These are phyloP conservation scores for Felis chaus DNA, from an alignment of 2,113 vertebrate species.

Conservation along the genomic window DNA sequence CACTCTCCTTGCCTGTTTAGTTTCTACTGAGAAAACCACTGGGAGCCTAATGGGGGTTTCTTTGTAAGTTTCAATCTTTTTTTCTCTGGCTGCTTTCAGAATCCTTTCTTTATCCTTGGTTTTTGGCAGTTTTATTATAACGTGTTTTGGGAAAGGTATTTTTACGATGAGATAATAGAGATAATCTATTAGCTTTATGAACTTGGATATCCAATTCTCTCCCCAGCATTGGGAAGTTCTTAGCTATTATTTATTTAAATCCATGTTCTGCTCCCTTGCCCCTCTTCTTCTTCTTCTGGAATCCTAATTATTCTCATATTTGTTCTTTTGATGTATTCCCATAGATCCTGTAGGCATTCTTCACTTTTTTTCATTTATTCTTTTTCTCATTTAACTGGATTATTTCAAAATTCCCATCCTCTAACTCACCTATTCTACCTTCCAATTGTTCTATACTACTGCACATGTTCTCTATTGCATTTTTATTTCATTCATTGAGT, in stretches of 20 bases:
- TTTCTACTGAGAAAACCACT: not conserved
- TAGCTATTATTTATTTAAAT: not conserved
- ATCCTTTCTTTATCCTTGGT: not conserved
- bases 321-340: not conserved
- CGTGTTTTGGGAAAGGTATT: not conserved
- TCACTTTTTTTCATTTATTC: not conserved
- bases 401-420: not conserved
- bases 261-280: not conserved
- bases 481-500: not conserved
- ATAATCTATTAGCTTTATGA: not conserved
- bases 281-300: not conserved
- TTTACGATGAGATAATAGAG: not conserved
- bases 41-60: not conserved
- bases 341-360: not conserved
- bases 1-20: not conserved
- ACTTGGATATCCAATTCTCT: not conserved
- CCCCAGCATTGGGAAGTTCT: not conserved
- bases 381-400: not conserved
- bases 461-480: not conserved
- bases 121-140: not conserved
- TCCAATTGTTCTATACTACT: not conserved
- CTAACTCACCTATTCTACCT: not conserved
- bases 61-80: not conserved
- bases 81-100: not conserved
- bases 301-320: not conserved